These are phyloP conservation scores for Ictalurus punctatus DNA, from an alignment of 2,113 vertebrate species.

Conservation along the genomic window DNA sequence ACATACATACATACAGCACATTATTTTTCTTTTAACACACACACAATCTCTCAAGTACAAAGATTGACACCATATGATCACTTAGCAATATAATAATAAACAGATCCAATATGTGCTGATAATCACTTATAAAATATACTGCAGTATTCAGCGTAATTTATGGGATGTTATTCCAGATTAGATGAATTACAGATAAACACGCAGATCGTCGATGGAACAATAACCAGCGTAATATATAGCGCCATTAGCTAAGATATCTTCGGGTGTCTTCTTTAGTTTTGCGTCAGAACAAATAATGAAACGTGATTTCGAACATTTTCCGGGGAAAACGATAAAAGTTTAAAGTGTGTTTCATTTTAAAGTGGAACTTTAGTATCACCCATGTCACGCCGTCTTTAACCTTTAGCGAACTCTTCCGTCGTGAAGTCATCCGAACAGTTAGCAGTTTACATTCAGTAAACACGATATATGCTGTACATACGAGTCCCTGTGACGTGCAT, in stretches of 20 bases:
- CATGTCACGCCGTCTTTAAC: neutral
- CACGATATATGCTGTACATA: too few relatives aligned
- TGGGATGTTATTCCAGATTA: neutral
- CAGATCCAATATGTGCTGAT: neutral
- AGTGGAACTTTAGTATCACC: neutral
- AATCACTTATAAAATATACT: neutral
- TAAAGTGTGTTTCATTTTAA: neutral
- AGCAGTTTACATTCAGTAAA: neutral
- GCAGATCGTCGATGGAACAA: neutral
- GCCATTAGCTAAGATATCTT: neutral
- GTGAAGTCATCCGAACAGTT: neutral
- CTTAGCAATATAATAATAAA: neutral
- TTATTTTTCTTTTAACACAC: neutral
- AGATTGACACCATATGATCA: neutral
- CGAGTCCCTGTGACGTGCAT: too few relatives aligned
- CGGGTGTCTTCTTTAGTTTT: neutral
- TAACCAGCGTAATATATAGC: neutral
- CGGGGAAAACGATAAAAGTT: too few relatives aligned
- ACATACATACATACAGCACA: neutral
- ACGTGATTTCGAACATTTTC: neutral
- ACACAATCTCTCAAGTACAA: neutral
- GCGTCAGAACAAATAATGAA: neutral
- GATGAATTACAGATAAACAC: neutral
- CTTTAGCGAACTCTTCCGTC: neutral
- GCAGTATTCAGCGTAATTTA: neutral